A percentile compares a stretch with the other conserved stretches of the same genome.
Conservation (phyloP, 2,113 vertebrate genomes). For the Acrocephalus arundinaceus region DNA sequence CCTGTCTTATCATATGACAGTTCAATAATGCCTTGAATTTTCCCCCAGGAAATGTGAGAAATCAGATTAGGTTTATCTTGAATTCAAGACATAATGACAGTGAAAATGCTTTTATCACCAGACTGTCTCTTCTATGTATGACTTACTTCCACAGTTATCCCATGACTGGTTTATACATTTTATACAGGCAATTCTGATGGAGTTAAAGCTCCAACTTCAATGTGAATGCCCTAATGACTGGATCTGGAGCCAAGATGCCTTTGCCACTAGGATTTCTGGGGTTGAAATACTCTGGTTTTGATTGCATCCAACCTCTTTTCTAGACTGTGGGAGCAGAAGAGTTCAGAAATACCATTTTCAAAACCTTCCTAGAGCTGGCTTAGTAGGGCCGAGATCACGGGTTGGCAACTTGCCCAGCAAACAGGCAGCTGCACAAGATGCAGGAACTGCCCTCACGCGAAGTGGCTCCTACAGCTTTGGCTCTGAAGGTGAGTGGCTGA, state of each 20-base stretch:
- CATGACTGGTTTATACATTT: not conserved
- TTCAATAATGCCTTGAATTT: not conserved
- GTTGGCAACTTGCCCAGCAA: not conserved
- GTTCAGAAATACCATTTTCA: not conserved
- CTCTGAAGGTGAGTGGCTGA: not conserved
- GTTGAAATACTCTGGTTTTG: not conserved
- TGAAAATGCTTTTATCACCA: not conserved
- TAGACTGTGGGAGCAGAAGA: not conserved
- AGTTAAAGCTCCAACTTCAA: not conserved
- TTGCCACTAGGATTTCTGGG: not conserved
- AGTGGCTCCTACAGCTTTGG: not conserved
- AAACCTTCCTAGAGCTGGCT: not conserved
- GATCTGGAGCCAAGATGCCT: not conserved
- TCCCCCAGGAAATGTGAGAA: not conserved
- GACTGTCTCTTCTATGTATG: not conserved
- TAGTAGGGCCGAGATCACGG: not conserved
- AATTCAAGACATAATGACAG: not conserved
- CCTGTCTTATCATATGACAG: not conserved
- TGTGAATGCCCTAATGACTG: not conserved
- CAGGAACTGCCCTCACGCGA: accelerated
- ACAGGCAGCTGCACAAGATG: not conserved
- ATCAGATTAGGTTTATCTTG: not conserved
- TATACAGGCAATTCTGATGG: not conserved
- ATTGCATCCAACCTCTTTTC: not conserved
- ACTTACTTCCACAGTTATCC: not conserved